These are phyloP conservation scores for Phanerotoma sp. DNA, from an alignment of 2,888 invertebrate species.

Conservation along the genomic window DNA sequence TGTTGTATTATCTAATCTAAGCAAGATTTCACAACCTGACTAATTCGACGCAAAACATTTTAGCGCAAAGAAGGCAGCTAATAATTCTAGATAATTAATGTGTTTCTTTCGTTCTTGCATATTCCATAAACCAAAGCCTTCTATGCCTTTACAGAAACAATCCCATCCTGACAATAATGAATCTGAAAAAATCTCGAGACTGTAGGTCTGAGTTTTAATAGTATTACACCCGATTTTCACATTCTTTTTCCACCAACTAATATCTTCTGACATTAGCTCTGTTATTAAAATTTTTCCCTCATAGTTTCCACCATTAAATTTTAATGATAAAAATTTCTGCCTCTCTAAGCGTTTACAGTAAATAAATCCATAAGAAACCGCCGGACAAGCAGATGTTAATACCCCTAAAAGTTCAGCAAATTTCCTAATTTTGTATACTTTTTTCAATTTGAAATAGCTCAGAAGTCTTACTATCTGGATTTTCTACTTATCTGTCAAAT, in stretches of 20 bases:
- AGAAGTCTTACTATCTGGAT: neutral
- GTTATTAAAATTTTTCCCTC: slow-evolving; percentile 3
- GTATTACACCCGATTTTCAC: neutral
- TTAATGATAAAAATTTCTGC: slow-evolving; percentile 15
- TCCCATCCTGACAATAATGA: slow-evolving; percentile 25
- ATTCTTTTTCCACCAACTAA: slow-evolving; percentile 14
- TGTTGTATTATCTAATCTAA: slow-evolving; percentile 20
- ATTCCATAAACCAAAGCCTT: slow-evolving; percentile 15
- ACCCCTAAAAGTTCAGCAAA: slow-evolving; percentile 14
- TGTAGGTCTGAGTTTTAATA: slow-evolving; percentile 11
- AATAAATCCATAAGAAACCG: slow-evolving; percentile 15
- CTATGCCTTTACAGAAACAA: slow-evolving; percentile 7
- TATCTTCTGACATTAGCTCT: slow-evolving; percentile 3
- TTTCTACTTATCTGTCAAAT: neutral
- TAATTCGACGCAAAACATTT: slow-evolving; percentile 23
- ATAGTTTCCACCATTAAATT: slow-evolving; percentile 15
- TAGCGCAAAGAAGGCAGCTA: slow-evolving; percentile 24
- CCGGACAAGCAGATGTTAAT: slow-evolving; percentile 17
- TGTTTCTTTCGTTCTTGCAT: slow-evolving; percentile 17
- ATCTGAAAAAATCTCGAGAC: slow-evolving; percentile 22
- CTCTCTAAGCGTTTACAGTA: slow-evolving; percentile 17
- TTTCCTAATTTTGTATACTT: neutral
- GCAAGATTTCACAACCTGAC: slow-evolving; percentile 20
- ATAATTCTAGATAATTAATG: slow-evolving; percentile 30
- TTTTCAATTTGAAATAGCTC: neutral